Evolutionary conservation across 2,113 vertebrate species (phyloP).

Genomic region (Silurus glanis): DNA sequence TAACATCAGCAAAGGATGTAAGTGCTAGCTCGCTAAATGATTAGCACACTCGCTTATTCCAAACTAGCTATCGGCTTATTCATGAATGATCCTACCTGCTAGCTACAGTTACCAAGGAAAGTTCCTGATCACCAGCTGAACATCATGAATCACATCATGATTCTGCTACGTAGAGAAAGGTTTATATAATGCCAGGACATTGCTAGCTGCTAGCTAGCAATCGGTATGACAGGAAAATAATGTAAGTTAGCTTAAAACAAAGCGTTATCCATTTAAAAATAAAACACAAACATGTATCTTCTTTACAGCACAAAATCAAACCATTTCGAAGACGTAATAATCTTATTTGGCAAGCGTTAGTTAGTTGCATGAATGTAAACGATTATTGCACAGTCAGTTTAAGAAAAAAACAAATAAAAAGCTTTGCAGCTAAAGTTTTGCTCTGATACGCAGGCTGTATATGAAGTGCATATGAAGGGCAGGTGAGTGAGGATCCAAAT

Average conservation of each 20-base stretch:
- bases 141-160: not conserved
- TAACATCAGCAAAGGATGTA: not conserved
- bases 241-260: not conserved
- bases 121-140: not conserved
- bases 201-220: not conserved
- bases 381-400: constrained; percentile 59
- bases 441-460: constrained; percentile 52
- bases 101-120: not conserved
- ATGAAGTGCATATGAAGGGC: constrained; percentile 41
- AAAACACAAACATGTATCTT: not conserved
- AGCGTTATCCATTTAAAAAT: not conserved
- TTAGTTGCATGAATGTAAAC: constrained; percentile 57
- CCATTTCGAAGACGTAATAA: constrained; percentile 57
- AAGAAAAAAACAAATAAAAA: constrained; percentile 43
- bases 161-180: not conserved
- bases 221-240: not conserved
- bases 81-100: not conserved
- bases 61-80: not conserved
- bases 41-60: not conserved
- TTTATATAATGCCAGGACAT: not conserved
- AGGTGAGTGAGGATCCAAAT: not conserved
- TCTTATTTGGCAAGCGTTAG: constrained; percentile 65
- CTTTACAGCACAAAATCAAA: constrained; percentile 12
- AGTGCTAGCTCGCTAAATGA: not conserved
- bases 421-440: constrained; percentile 42